Evolutionary conservation across 2,888 invertebrate genomes (phyloP), one percentile per base, ranked within the genome.

Genomic region (Frankliniella fusca): DNA sequence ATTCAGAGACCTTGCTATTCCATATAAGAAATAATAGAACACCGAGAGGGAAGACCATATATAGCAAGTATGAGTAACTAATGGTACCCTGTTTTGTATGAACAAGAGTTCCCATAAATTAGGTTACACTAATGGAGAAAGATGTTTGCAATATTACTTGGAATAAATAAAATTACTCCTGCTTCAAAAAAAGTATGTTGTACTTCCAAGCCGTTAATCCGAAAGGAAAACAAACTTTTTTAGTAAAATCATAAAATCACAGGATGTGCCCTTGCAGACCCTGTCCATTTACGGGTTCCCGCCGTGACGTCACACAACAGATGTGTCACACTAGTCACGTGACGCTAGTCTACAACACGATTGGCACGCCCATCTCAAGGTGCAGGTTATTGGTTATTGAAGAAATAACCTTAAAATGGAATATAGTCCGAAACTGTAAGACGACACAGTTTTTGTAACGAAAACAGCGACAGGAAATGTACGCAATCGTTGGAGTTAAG

Each of bases 341-440:
- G 84, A 83, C 61, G 65, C 80, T 48, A 80, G 48, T 81, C 82
- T 79, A 81, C 82, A 81, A 83, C 82, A 80, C 80, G 79, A 81
- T 83, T 83, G 83, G 83, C 83, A 83, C 84, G 84, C 84, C 84
- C 84, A 83, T 82, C 80, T 48, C 79, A 38, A 80, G 27, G 81
- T 49, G 27, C 70, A 76, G 70, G 70, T 76, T 76, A 76, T 27
- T 27, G 70, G 70, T 76, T 76, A 76, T 27, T 27, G 70, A 23
- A 8, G 8, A 12, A 27, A 76, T 76, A 76, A 76, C 70, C 70
- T 76, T 27, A 76, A 76, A 76, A 23, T 27, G 27, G 27, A 27
- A 76, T 54, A 54, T 7, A 54, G 10, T 54, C 15, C 15, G 20
- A 15, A 15, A 38, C 38, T 38, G 38, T 38, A 2, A 38, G 38